Evolutionary conservation across 2,113 vertebrate genomes (phyloP).

Genomic region (Empidonax traillii): DNA sequence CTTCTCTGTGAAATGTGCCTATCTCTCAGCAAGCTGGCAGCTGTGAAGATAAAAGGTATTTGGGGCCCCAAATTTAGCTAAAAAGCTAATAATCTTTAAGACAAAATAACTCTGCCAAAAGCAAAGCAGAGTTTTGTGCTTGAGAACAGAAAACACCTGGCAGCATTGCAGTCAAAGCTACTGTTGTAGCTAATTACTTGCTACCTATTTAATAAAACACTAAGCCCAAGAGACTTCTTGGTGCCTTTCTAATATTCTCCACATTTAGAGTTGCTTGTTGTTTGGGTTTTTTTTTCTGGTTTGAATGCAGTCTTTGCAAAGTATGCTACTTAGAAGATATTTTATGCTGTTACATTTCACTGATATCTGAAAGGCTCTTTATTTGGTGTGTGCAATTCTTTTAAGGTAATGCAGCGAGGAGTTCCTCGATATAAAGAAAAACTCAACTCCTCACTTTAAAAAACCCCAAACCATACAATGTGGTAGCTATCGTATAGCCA

Average conservation of each 20-base stretch:
- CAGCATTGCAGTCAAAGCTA: not conserved
- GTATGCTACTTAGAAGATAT: not conserved
- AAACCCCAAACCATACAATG: not conserved
- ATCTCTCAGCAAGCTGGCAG: not conserved
- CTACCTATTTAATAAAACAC: not conserved
- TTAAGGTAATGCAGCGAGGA: not conserved
- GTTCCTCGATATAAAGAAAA: not conserved
- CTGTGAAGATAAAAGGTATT: not conserved
- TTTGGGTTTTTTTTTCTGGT: not conserved
- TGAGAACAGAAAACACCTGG: not conserved
- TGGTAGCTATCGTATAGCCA: not conserved
- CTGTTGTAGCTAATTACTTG: not conserved
- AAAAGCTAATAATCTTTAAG: not conserved
- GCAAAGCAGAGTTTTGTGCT: not conserved
- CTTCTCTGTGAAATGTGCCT: not conserved
- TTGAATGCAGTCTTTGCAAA: not conserved
- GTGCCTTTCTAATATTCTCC: not conserved
- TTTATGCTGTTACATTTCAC: not conserved
- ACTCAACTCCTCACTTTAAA: not conserved
- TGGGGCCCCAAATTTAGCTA: not conserved
- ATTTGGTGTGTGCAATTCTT: not conserved
- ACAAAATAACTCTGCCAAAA: not conserved
- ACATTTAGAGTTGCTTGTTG: not conserved
- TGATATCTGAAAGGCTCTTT: not conserved
- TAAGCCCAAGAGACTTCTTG: not conserved